Percentiles rank a stretch among this genome's conserved stretches.
These are phyloP conservation scores for Ptychadena robeensis DNA, from an alignment of 2,797 vertebrate genomes.

Conservation along the genomic window DNA sequence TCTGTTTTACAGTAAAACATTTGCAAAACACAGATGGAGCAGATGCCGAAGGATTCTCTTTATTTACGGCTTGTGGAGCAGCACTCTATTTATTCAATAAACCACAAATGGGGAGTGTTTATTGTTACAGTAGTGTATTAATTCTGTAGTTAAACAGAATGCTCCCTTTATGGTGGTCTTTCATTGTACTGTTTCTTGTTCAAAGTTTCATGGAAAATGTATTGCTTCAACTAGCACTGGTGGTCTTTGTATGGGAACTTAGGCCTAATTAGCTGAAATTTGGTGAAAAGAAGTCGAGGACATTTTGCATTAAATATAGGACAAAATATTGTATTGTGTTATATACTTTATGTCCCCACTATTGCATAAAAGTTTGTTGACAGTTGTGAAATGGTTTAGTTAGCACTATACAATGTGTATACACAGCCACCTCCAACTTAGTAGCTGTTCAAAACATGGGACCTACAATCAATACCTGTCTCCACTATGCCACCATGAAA, in stretches of 20 bases:
- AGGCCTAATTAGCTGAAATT: not conserved
- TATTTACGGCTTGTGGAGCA: conserved; percentile 38
- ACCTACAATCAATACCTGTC: no score
- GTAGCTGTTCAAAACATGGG: no score
- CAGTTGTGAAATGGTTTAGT: no score
- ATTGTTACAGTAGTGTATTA: conserved; percentile 39
- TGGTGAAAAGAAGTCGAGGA: not conserved
- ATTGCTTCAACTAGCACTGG: not conserved
- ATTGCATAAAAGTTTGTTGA: no score
- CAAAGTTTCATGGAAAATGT: conserved; percentile 14
- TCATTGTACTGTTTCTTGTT: not conserved
- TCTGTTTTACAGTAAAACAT: conserved; percentile 44
- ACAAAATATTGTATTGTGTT: no score
- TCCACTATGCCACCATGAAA: no score
- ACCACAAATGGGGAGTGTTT: conserved; percentile 49
- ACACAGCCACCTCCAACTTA: no score
- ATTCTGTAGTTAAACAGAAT: conserved; percentile 42
- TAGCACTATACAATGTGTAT: no score
- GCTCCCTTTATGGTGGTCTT: conserved; percentile 9
- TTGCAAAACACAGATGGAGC: conserved; percentile 44
- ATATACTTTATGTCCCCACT: no score
- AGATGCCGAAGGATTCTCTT: conserved; percentile 34
- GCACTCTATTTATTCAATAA: conserved; percentile 47
- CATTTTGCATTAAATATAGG: no score
- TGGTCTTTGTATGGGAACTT: not conserved